Evolutionary conservation across 2,888 invertebrate species (phyloP), one percentile per base, ranked within the genome.

Genomic region (Leucoma salicis): DNA sequence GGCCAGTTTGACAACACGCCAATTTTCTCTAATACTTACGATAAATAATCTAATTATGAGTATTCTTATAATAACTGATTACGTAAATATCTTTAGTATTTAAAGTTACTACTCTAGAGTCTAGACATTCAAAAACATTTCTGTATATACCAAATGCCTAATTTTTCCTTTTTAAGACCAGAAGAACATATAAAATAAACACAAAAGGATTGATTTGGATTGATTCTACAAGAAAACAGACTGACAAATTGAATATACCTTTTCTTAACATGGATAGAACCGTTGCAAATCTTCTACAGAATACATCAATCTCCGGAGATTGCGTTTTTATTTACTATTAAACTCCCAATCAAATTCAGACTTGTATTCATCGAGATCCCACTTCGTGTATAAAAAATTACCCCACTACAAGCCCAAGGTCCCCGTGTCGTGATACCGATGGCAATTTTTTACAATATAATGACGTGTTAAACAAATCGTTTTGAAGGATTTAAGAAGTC

Each of bases 401-500:
- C 61, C 57, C 65, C 67, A 77, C 80, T 79, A 78, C 50, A 47
- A 58, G 56, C 51, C 62, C 71, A 77, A 75, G 73, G 70, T 58
- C 72, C 62, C n/a, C 13, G 11, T 42, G 43, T 53, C 46, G 46
- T 59, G 44, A 53, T 31, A 29, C 35, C 24, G 43, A 39, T 39
- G 35, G 65, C 66, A 53, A 68, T 70, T 73, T 72, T 70, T 66
- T 62, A 15, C 48, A 49, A 38, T 48, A 36, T 35, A 79, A 78
- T 78, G 73, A 74, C 66, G 74, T 40, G 66, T 55, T 70, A 63
- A 74, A 78, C 79, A 78, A 74, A 82, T 74, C 68, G 74, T 48
- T 74, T 66, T 64, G 63, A 61, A 62, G 67, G 67, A 63, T 70
- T 79, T 74, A 72, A 73, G 60, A 64, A 72, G 69, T 66, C 63